phyloP scores from a whole-genome alignment of 2,888 invertebrate species.

The Leptothorax acervorum region DNA sequence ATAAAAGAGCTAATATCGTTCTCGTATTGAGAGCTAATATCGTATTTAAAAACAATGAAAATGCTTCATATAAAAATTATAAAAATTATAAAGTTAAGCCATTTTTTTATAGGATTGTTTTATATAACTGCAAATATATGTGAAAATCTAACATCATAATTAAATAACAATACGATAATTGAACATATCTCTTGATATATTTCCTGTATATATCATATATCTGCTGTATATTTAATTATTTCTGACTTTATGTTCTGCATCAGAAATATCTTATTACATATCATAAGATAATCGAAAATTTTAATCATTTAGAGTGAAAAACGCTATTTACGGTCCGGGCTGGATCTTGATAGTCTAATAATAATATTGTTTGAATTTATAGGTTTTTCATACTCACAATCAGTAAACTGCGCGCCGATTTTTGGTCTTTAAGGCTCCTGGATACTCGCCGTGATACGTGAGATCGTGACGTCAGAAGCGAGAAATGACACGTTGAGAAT shows the following conservation, averaged over 20 bases:
- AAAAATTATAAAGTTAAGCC: not conserved
- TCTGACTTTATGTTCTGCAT: not conserved
- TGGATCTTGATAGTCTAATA: too few relatives aligned
- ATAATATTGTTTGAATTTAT: too few relatives aligned
- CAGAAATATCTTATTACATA: not conserved
- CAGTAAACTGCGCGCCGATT: too few relatives aligned
- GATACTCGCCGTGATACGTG: too few relatives aligned
- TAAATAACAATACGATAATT: constrained; percentile 1
- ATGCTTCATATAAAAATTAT: too few relatives aligned
- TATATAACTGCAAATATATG: not conserved
- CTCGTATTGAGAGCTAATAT: not conserved
- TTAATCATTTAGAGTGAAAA: not conserved
- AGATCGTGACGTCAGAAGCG: too few relatives aligned
- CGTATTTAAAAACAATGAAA: not conserved
- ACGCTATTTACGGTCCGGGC: too few relatives aligned
- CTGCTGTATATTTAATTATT: not conserved
- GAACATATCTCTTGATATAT: not conserved
- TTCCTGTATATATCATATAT: not conserved
- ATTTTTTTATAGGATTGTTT: not conserved
- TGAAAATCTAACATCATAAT: not conserved
- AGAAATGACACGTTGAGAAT: too few relatives aligned
- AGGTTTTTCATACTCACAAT: too few relatives aligned
- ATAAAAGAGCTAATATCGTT: not conserved
- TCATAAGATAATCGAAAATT: constrained; percentile 5
- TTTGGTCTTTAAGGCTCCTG: too few relatives aligned